A percentile compares a stretch with the other conserved stretches of the same genome.
Evolutionary conservation across 2,113 vertebrate genomes (phyloP).

Genomic region (Lates calcarifer): DNA sequence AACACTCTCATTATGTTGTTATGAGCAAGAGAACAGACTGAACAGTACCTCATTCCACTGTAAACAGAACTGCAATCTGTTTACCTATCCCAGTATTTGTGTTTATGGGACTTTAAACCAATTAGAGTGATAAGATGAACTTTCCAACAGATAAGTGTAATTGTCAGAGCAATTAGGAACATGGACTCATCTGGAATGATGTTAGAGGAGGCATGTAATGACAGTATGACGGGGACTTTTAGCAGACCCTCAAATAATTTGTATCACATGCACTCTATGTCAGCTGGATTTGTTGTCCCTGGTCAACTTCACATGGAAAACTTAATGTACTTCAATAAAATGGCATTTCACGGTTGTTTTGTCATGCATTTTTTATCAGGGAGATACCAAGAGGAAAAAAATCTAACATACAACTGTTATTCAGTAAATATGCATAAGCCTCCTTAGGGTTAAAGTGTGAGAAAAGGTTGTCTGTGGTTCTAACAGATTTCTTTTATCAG

Average conservation of each 20-base stretch:
- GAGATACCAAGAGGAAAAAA: too few species aligned
- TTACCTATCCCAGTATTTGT: conserved; percentile 29
- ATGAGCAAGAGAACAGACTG: not conserved
- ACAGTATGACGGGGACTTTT: not conserved
- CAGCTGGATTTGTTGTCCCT: not conserved
- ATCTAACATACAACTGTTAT: not conserved
- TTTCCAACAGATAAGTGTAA: conserved; percentile 60
- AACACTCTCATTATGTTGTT: conserved; percentile 42
- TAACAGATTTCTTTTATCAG: too few species aligned
- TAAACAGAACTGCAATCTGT: conserved; percentile 55
- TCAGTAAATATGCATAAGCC: too few species aligned
- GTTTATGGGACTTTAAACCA: conserved; percentile 38
- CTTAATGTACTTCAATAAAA: not conserved
- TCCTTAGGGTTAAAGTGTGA: not conserved
- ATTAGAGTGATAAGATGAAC: conserved; percentile 17
- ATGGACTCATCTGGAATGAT: not conserved
- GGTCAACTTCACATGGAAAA: not conserved
- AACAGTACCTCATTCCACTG: not conserved
- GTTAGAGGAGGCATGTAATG: not conserved
- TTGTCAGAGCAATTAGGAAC: conserved; percentile 33
- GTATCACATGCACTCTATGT: not conserved
- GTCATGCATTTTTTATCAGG: too few species aligned
- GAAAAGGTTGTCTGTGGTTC: too few species aligned
- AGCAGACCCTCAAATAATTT: not conserved
- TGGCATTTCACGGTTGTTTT: not conserved